phyloP scores from a whole-genome alignment of 30 jellyfish, hydroid and myxozoan genomes.

The Chironex yamaguchii region DNA sequence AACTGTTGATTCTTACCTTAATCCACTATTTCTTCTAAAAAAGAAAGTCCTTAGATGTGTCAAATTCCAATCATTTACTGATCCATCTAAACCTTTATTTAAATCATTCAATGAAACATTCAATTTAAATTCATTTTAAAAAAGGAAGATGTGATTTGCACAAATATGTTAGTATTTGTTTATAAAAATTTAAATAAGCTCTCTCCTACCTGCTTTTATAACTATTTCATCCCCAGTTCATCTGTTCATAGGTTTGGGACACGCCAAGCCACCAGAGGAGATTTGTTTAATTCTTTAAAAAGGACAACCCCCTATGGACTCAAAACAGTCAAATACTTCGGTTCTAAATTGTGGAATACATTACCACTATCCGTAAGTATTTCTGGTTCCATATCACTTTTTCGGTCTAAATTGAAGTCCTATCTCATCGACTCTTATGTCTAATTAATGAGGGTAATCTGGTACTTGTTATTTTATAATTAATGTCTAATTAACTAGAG shows the following conservation, averaged over 20 bases:
- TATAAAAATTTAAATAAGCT: constrained; percentile 9
- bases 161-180: constrained; percentile 1
- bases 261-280: constrained; percentile 59
- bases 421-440: constrained; percentile 5
- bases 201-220: constrained; percentile 16
- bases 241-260: constrained; percentile 36
- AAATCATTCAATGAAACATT: too few species aligned
- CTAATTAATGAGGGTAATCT: not conserved
- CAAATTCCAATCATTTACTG: not conserved
- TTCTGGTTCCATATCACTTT: not conserved
- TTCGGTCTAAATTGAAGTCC: constrained; percentile 33
- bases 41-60: constrained; percentile 3
- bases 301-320: constrained; percentile 26
- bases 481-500: too few species aligned
- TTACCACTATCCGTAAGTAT: constrained; percentile 20
- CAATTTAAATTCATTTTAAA: too few species aligned
- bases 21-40: not conserved
- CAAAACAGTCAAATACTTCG: constrained; percentile 14
- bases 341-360: constrained; percentile 32
- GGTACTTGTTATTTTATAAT: not conserved
- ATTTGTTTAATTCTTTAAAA: constrained; percentile 5
- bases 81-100: too few species aligned
- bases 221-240: constrained; percentile 14
- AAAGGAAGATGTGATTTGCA: constrained; percentile 5
- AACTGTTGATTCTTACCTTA: not conserved